phyloP scores from a whole-genome alignment of 2,888 invertebrate species.

The Galeruca laticollis region DNA sequence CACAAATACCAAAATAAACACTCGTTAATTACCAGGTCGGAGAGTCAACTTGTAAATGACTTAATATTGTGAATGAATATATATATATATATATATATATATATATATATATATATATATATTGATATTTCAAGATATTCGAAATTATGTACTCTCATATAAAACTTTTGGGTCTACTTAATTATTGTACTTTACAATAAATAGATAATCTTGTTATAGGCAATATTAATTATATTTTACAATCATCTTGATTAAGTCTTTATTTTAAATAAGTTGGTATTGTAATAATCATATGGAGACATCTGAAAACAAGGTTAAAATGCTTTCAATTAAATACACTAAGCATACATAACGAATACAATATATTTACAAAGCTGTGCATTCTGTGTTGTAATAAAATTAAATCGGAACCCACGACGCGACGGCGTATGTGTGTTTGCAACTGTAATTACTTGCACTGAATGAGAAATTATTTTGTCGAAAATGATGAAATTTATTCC shows the following conservation, averaged over 20 bases:
- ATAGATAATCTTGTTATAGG: too few species aligned
- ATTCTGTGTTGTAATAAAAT: conserved; percentile 27
- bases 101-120: too few species aligned
- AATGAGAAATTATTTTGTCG: conserved; percentile 27
- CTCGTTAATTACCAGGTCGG: too few species aligned
- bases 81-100: too few species aligned
- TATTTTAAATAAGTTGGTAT: background rate
- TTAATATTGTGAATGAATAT: too few species aligned
- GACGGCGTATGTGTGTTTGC: conserved; percentile 15
- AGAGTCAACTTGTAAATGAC: too few species aligned
- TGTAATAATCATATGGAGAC: conserved; percentile 17
- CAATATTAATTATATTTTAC: background rate
- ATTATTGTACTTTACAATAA: too few species aligned
- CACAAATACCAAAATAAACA: too few species aligned
- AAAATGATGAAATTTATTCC: conserved; percentile 18
- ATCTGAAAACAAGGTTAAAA: conserved; percentile 11
- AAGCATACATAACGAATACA: conserved; percentile 21
- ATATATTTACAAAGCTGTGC: conserved; percentile 23
- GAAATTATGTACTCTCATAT: too few species aligned
- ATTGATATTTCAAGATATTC: too few species aligned
- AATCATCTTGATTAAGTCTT: background rate
- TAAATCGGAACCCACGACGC: conserved; percentile 25
- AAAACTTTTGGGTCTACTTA: too few species aligned
- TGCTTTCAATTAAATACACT: conserved; percentile 22
- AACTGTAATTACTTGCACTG: conserved; percentile 28